These are phyloP conservation scores for Dendrocincla tyrannina DNA, from an alignment of 2,797 vertebrate genomes.

Conservation along the genomic window DNA sequence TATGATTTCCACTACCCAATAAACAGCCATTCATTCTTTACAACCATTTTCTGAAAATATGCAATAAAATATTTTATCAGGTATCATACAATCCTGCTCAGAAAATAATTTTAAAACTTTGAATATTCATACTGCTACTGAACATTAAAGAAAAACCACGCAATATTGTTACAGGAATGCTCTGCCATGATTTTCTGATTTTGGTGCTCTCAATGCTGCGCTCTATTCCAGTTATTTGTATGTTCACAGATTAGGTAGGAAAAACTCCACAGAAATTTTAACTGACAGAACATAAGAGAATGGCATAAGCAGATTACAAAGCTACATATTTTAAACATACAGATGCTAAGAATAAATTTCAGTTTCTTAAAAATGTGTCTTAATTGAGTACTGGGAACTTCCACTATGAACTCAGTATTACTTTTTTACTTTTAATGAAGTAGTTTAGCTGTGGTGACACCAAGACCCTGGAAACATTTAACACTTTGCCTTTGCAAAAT, in stretches of 20 bases:
- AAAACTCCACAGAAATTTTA: background rate
- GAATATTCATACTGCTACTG: background rate
- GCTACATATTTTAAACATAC: background rate
- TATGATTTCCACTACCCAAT: accelerated
- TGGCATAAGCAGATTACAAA: background rate
- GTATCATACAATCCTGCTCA: background rate
- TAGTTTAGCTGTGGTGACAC: background rate
- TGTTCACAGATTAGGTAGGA: background rate
- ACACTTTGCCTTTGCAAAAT: background rate
- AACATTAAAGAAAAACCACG: background rate
- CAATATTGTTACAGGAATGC: background rate
- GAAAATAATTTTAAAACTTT: background rate
- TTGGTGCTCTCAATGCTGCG: background rate
- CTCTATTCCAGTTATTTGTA: background rate
- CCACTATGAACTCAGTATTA: background rate
- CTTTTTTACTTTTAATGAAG: background rate
- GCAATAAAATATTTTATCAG: background rate
- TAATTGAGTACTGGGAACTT: background rate
- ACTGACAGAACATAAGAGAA: background rate
- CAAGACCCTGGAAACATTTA: background rate
- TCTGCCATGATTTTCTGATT: background rate
- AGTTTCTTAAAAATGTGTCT: background rate
- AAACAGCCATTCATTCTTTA: background rate
- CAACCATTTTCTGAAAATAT: background rate
- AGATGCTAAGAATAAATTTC: background rate